Evolutionary conservation across 1,140 invertebrate genomes (phyloP).

Genomic region (Parasteatoda tepidariorum): DNA sequence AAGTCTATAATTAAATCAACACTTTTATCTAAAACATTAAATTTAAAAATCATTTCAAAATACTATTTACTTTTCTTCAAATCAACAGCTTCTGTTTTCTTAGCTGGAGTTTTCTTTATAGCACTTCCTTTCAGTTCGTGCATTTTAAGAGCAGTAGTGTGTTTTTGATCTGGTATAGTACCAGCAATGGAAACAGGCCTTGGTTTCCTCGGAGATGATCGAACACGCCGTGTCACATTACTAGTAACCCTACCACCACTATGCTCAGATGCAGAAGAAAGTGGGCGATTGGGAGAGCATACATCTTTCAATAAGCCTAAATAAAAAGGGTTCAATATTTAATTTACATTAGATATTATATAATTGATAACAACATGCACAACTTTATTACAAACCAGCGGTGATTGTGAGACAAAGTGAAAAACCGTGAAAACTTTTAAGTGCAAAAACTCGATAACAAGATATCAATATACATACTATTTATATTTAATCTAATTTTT

Average conservation of each 20-base stretch:
- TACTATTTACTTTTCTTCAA: constrained; percentile 25
- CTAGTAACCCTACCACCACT: constrained; percentile 8
- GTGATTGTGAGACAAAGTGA: too few species aligned
- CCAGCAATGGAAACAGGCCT: constrained; percentile 87
- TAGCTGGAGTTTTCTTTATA: constrained; percentile 10
- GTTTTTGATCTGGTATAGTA: constrained; percentile 69
- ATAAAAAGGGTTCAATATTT: neutral
- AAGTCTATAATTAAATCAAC: too few species aligned
- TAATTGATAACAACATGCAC: too few species aligned
- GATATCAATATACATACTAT: too few species aligned
- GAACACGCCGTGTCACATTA: constrained; percentile 13
- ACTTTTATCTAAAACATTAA: too few species aligned
- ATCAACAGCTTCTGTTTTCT: constrained; percentile 8
- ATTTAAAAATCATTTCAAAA: neutral
- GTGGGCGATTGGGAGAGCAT: constrained; percentile 34
- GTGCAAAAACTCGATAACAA: too few species aligned
- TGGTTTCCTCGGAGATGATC: constrained; percentile 67
- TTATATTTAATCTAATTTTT: too few species aligned
- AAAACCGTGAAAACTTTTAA: too few species aligned
- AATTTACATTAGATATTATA: neutral
- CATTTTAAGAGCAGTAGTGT: neutral
- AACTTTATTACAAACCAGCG: too few species aligned
- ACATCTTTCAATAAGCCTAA: constrained; percentile 31
- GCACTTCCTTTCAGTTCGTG: constrained; percentile 17
- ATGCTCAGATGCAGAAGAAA: constrained; percentile 45